Evolutionary conservation across 2,888 invertebrate species (phyloP), one percentile per base, ranked within the genome.

Genomic region (Bombylius major): DNA sequence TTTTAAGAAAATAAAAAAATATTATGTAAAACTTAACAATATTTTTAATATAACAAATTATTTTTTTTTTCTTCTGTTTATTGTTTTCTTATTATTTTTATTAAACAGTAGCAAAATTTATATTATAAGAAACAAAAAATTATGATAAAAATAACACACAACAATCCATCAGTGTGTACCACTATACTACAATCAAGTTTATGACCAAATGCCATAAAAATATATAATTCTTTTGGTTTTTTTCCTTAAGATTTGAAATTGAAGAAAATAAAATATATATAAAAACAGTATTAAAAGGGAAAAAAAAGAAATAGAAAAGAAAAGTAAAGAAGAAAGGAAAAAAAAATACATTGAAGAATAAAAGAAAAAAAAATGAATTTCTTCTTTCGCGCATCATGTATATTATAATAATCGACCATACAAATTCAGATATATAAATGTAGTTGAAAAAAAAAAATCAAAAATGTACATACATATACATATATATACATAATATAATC

Each of bases 131-230:
- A 23, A n/a, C n/a, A n/a, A 23, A 23, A 23, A 23, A 23, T 23
- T 23, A 23, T 23, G 23, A 23, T 23, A 23, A 23, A 23, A 23
- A n/a, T n/a, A n/a, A 23, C 23, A 55, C 54, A 59, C 57, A 59
- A 57, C 57, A 59, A 57, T 59, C 57, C 50, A 59, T 58, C 55
- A 56, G 59, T 55, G 59, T 52, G 60, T 56, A 58, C 62, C 58
- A 59, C 62, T 61, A 62, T 62, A 63, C 63, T 61, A 63, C 63
- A 63, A 63, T 63, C 70, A 69, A 71, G 73, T 72, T 72, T 73
- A 72, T 68, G 73, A 70, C 71, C 71, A 69, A 72, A 72, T 73
- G 73, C 70, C 70, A 73, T 73, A 71, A 72, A 72, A 72, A 61
- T 68, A 69, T 70, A 69, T 67, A 71, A 68, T 65, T 65, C 65